Evolutionary conservation across 2,113 vertebrate genomes (phyloP), one percentile per base, ranked within the genome.

Genomic region (Eurypyga helias): DNA sequence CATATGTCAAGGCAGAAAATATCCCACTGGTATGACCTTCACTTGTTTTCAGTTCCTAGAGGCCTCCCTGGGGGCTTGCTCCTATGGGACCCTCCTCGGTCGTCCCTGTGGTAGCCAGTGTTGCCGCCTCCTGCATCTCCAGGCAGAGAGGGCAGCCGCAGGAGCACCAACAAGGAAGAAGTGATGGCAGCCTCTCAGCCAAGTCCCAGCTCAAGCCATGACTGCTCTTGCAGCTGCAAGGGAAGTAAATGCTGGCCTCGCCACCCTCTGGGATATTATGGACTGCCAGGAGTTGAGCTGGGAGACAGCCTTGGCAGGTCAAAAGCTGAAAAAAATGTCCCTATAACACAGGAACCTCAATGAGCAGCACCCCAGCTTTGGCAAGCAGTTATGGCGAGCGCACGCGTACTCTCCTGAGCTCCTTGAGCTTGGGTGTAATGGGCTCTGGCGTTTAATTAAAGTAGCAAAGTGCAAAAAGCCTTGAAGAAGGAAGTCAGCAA

Each of bases 371-470:
- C 9, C 13, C 0, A 1, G n/a, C 55, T 91, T 64, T 5, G 2
- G 24, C 28, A 41, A 57, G 25, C 14, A 36, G 25, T 25, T 83
- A 46, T 58, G 41, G 60, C 61, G 65, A 58, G 26, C 0, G 2
- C 41, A 17, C 1, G 7, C 1, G 0, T 33, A 13, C 23, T 66
- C 12, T 31, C 19, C 23, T 0, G 0, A 91, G n/a, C 41, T 52
- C 6, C 64, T 78, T 87, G 48, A 46, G 12, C 67, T 76, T 52
- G 0, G 0, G 13, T 13, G 10, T 33, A 67, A 24, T 9, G 6
- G 21, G 7, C 3, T 82, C 33, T 60, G 48, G 46, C 62, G 55
- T 49, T 57, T 46, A 15, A 75, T 57, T 46, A 15, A 75, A 87
- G 36, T 5, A 75, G 9, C 31, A 65, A 80, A 82, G 4, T 13